A percentile compares a stretch with the other conserved stretches of the same genome.
These are phyloP conservation scores for Cyprinodon diabolis DNA, from an alignment of 2,797 vertebrate species.

Conservation along the genomic window DNA sequence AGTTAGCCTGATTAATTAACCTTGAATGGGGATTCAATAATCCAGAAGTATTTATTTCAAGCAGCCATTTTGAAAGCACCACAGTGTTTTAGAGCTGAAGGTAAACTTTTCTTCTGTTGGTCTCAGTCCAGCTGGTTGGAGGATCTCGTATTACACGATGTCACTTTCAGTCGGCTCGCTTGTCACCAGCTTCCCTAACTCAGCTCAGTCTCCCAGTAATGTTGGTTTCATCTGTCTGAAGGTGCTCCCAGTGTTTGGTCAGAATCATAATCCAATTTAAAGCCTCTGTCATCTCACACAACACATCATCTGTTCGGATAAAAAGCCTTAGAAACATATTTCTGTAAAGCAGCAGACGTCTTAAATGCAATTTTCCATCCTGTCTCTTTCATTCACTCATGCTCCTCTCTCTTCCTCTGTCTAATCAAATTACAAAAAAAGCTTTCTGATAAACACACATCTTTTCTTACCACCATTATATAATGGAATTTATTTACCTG, in stretches of 20 bases:
- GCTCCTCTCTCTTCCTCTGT: neutral
- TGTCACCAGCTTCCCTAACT: neutral
- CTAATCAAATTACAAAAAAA: conserved; percentile 2
- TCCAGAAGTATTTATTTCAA: neutral
- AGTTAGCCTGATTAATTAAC: no score
- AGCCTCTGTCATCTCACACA: conserved; percentile 2
- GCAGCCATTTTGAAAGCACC: neutral
- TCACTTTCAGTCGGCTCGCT: neutral
- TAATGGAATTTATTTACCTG: no score
- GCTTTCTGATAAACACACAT: neutral
- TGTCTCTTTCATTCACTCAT: conserved; percentile 5
- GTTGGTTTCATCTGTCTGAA: conserved; percentile 3
- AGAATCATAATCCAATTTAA: conserved; percentile 3
- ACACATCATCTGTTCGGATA: neutral
- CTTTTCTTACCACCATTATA: neutral
- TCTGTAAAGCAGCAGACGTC: neutral
- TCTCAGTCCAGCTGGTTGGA: neutral
- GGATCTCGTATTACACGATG: neutral
- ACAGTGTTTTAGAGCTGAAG: neutral
- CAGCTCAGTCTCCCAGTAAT: neutral
- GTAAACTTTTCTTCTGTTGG: neutral
- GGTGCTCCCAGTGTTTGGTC: neutral
- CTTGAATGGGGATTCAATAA: neutral
- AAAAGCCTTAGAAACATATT: neutral
- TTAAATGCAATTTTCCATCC: conserved; percentile 4